phyloP scores from a whole-genome alignment of 1,140 invertebrate genomes.

The Drosophila pachea region DNA sequence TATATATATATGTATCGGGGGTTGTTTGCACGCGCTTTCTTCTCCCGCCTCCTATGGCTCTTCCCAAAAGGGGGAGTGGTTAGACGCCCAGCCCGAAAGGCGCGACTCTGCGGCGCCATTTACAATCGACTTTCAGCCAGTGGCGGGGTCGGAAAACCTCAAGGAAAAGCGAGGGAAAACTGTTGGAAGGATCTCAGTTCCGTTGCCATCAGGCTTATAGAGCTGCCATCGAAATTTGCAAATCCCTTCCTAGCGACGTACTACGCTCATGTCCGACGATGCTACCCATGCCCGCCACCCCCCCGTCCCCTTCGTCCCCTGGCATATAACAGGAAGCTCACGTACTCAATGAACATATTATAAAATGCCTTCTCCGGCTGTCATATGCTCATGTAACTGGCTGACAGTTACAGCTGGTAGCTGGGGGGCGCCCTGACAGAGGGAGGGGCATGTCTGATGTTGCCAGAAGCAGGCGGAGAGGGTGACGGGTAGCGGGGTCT shows the following conservation, averaged over 20 bases:
- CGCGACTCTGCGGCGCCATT: slow-evolving; percentile 56
- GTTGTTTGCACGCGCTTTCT: no score
- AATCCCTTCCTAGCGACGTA: neutral
- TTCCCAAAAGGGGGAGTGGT: slow-evolving; percentile 54
- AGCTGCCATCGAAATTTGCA: neutral
- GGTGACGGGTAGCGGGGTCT: slow-evolving; percentile 21
- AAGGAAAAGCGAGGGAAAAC: neutral
- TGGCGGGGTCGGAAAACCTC: slow-evolving; percentile 14
- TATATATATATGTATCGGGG: neutral
- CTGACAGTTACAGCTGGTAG: slow-evolving; percentile 22
- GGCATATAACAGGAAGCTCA: slow-evolving; percentile 52
- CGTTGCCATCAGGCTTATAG: neutral
- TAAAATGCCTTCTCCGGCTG: slow-evolving; percentile 68
- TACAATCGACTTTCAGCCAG: slow-evolving; percentile 42
- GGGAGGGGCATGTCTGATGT: slow-evolving; percentile 19
- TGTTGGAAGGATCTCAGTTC: neutral
- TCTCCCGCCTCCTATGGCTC: no score
- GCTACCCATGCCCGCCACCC: neutral
- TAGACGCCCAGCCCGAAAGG: slow-evolving; percentile 42
- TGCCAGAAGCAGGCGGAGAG: neutral
- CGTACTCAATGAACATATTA: slow-evolving; percentile 68
- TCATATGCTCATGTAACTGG: slow-evolving; percentile 71
- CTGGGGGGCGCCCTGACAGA: neutral
- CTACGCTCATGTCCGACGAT: slow-evolving; percentile 7
- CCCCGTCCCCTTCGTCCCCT: neutral